Percentiles rank a stretch among this genome's conserved stretches.
These are phyloP conservation scores for human (Homo sapiens) DNA, from an alignment of 2,113 vertebrate species.

Conservation along the genomic window GRCh38 chr15:30368001-30368500, in stretches of 20 bases:
- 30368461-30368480: background rate
- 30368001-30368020: too few relatives aligned
- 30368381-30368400: background rate
- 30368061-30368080: too few relatives aligned
- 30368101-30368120: background rate
- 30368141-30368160: background rate
- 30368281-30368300: background rate
- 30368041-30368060: background rate
- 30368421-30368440: background rate
- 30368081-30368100: background rate
- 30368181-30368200: background rate
- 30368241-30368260: background rate
- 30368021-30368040: background rate
- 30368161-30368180: background rate
- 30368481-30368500: background rate
- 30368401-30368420: background rate
- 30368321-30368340: background rate
- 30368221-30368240: background rate
- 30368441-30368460: background rate
- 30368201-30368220: background rate
- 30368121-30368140: background rate
- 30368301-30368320: background rate
- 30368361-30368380: background rate
- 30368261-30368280: background rate
- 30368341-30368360: background rate